Evolutionary conservation across 2,113 vertebrate species (phyloP), one percentile per base, ranked within the genome.

Genomic region (Microtus oregoni): DNA sequence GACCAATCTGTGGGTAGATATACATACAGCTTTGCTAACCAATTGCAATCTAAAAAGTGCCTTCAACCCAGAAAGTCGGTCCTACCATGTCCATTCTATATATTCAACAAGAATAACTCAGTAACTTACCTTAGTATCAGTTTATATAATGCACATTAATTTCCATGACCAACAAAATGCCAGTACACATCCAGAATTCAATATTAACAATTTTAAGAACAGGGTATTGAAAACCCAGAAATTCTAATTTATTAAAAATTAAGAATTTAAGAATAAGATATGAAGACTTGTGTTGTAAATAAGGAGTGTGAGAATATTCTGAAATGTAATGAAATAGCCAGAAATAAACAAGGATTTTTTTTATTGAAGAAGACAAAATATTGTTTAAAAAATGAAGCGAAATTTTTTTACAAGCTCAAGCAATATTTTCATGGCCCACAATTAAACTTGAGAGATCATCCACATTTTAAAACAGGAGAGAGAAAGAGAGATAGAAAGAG

Each of bases 121-220:
- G 38, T 67, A 91, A 96, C 92, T 50, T 44, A 38, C 24, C 75
- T 85, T 94, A 92, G 88, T 82, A 81, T 94, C 24, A 70, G 28
- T 92, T 14, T 88, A 38, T 50, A 52, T 28, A 93, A 41, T 65
- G 61, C 30, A 81, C 52, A 44, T 35, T 77, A 72, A 96, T 90
- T 76, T 95, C 20, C 76, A 70, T 90, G 90, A 94, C 90, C 85
- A 97, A 90, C 24, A 73, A 94, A 95, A 92, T 61, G 58, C 22
- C 83, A 91, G 7, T 13, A 44, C 7, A 75, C n/a, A 81, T 58
- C 38, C 22, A 92, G 70, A 90, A 92, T 32, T 92, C 90, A 63
- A 52, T 26, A 77, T n/a, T 17, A 93, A 86, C 61, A 30, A 75
- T 1, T 78, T 3, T 19, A 90, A 77, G 32, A 38, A 92, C 76